Conservation (phyloP, 2,888 invertebrate genomes). For the Perizoma affinitatum region DNA sequence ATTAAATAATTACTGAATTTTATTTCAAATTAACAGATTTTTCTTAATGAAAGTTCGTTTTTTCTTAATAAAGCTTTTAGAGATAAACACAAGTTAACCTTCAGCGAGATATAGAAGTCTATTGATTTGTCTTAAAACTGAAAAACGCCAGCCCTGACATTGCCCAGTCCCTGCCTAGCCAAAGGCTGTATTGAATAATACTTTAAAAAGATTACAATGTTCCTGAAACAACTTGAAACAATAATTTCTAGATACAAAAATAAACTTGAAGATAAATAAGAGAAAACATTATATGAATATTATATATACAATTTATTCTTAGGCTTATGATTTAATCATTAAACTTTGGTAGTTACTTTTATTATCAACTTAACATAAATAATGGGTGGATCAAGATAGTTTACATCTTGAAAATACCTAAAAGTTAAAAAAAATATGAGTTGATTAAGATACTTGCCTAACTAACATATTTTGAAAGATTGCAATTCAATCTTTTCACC, state of each 20-base stretch:
- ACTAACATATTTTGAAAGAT: too few species aligned
- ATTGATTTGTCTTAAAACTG: neutral
- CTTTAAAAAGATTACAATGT: too few species aligned
- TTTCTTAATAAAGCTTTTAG: too few species aligned
- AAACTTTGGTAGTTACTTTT: conserved; percentile 54
- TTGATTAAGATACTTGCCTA: too few species aligned
- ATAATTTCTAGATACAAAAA: neutral
- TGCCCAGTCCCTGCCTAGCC: conserved; percentile 1
- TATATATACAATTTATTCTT: conserved; percentile 25
- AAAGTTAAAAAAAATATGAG: too few species aligned
- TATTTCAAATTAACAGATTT: too few species aligned
- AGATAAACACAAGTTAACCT: too few species aligned
- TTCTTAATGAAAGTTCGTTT: too few species aligned
- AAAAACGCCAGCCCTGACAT: conserved; percentile 11
- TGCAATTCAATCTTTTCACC: too few species aligned
- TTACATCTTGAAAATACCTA: neutral
- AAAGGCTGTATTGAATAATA: too few species aligned
- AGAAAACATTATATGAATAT: neutral
- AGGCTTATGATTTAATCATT: conserved; percentile 35
- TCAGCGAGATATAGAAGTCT: neutral
- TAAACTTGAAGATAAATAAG: neutral
- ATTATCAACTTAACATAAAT: conserved; percentile 3
- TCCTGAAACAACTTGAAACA: too few species aligned
- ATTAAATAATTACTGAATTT: neutral
- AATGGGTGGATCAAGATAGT: conserved; percentile 16